Evolutionary conservation across 2,113 vertebrate species (phyloP).

Genomic region (Hyperoodon ampullatus): DNA sequence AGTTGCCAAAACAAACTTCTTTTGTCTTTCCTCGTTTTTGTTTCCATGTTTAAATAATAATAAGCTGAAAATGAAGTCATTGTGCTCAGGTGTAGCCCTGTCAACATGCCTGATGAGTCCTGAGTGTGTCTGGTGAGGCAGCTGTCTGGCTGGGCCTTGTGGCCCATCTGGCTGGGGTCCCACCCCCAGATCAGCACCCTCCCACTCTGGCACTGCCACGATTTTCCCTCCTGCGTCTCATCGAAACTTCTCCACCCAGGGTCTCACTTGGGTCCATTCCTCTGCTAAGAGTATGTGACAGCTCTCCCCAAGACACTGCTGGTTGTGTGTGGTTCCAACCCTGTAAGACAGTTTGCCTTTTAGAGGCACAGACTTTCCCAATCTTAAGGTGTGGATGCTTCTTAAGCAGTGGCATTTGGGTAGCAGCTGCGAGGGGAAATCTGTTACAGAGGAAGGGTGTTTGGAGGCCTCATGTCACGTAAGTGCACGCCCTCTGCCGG

Average conservation of each 20-base stretch:
- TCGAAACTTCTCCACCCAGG: accelerated
- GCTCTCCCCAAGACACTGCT: neutral
- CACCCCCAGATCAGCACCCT: neutral
- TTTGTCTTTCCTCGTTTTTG: constrained; percentile 62
- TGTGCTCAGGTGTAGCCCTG: neutral
- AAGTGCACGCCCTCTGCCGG: neutral
- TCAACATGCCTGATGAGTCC: neutral
- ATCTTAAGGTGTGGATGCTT: neutral
- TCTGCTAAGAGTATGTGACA: neutral
- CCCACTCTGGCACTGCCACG: accelerated
- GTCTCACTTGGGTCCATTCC: neutral
- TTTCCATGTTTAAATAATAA: constrained; percentile 77
- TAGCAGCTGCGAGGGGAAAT: no score
- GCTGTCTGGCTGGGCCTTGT: neutral
- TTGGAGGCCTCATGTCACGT: accelerated
- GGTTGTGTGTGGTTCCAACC: accelerated
- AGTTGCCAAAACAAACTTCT: constrained; percentile 80
- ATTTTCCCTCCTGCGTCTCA: neutral
- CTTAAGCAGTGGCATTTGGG: neutral
- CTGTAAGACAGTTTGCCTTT: neutral
- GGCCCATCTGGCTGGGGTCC: accelerated
- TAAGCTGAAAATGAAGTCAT: constrained; percentile 65
- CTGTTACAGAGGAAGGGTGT: neutral
- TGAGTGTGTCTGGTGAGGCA: neutral
- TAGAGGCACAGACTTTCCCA: neutral